Evolutionary conservation across 2,888 invertebrate species (phyloP).

Genomic region (Ophioninae sp.): DNA sequence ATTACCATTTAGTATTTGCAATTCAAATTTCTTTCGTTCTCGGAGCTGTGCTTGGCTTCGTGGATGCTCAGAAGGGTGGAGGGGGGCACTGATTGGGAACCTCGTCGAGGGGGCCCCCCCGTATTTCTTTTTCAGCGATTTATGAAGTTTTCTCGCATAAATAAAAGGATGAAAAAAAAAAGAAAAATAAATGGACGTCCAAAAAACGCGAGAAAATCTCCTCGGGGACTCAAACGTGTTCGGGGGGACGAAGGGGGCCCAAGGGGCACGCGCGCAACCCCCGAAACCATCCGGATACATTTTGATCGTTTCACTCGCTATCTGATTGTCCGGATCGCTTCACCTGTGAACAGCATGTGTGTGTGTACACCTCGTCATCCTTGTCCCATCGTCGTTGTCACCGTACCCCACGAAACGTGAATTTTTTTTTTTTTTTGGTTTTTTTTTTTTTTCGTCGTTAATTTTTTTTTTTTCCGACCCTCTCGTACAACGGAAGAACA

Average conservation of each 20-base stretch:
- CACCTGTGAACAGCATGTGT: constrained; percentile 77
- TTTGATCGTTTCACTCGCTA: constrained; percentile 62
- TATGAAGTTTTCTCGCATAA: constrained; percentile 1
- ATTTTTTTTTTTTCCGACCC: constrained; percentile 3
- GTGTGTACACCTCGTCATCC: constrained; percentile 65
- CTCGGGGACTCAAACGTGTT: constrained; percentile 29
- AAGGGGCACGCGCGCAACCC: constrained; percentile 36
- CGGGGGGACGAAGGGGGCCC: constrained; percentile 24
- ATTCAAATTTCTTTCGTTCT: constrained; percentile 71
- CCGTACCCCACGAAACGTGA: constrained; percentile 23
- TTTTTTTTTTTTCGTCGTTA: constrained; percentile 47
- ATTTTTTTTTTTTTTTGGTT: background rate
- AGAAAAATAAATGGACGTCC: constrained; percentile 50
- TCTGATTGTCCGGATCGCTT: constrained; percentile 71
- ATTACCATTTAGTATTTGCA: constrained; percentile 74
- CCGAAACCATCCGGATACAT: constrained; percentile 43
- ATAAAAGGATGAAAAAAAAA: background rate
- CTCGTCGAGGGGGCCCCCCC: constrained; percentile 56
- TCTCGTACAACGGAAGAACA: too few species aligned
- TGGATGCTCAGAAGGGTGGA: background rate
- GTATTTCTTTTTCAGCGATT: background rate
- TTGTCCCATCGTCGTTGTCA: constrained; percentile 63
- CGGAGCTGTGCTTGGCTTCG: background rate
- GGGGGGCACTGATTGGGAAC: constrained; percentile 65
- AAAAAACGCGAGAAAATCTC: constrained; percentile 44